Base-by-base conservation (phyloP, 1,140 invertebrate genomes). In the Nephila pilipes region DNA sequence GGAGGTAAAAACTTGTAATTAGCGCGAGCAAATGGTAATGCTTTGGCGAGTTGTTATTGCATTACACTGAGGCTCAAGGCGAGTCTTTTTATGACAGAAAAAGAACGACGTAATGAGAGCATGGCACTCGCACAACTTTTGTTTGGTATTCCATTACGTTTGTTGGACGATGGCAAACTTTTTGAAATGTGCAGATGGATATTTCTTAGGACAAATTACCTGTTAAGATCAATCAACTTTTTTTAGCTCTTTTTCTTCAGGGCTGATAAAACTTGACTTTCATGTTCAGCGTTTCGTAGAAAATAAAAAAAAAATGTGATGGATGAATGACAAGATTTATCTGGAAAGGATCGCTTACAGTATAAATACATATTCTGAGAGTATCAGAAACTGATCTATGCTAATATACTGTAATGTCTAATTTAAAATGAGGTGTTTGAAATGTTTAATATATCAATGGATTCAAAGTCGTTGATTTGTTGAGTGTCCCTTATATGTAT, bases 211-310 rank as follows among this genome's bases (percentile, higher is more conserved):
- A 85, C 83, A 85, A 85, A 85, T 85, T 85, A 29, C 83, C 55
- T 85, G 8, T 46, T 55, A 57, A 38, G 83, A 85, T 85, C 83
- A 85, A 85, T 85, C 83, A 85, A 85, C 83, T 57, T 60, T n/a
- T n/a, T n/a, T 75, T 58, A 38, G 55, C 16, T 85, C 29, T 57
- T 60, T 85, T 25, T 85, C 83, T 60, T 10, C 46, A 16, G 36
- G 18, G 55, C 16, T 58, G 20, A 20, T 85, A 60, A 38, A 85
- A 55, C 55, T 32, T 58, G 29, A 58, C 83, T 60, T 6, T 29
- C 57, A 65, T 25, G 25, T 25, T 58, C 1, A 25, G 8, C 29
- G 18, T 36, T 75, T 75, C 46, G 46, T 46, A 10, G 46, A 46
- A 46, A 46, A 46, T 10, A 46, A 46, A 10, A 46, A 46, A 46